These are phyloP conservation scores for Atrina japonica DNA, from an alignment of 2,888 invertebrate species.

Conservation along the genomic window DNA sequence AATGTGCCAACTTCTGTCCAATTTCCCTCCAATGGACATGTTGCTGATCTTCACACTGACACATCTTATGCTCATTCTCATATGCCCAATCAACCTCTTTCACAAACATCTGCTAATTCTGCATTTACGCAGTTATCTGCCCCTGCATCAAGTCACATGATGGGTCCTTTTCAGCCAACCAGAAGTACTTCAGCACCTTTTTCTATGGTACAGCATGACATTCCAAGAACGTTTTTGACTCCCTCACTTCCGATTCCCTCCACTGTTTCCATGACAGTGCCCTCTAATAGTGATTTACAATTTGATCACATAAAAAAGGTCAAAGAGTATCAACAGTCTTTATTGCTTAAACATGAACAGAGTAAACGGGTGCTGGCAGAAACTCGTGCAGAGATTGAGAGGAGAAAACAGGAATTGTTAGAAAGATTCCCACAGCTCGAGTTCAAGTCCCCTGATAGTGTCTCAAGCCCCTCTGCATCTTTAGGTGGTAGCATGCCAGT, in stretches of 20 bases:
- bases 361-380: conserved; percentile 64
- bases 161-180: conserved; percentile 3
- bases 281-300: conserved; percentile 7
- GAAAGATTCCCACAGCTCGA: conserved; percentile 60
- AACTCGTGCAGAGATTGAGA: conserved; percentile 66
- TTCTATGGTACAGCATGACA: neutral
- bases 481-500: neutral
- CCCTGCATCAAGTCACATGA: conserved; percentile 1
- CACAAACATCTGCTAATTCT: too few species aligned
- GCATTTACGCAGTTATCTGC: too few species aligned
- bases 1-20: too few species aligned
- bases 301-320: conserved; percentile 55
- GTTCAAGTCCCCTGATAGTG: conserved; percentile 44
- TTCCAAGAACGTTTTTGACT: conserved; percentile 33
- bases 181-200: conserved; percentile 6
- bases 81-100: too few species aligned
- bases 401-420: conserved; percentile 57
- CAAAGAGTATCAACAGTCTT: conserved; percentile 66
- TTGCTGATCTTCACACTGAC: too few species aligned
- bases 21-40: too few species aligned
- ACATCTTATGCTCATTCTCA: too few species aligned
- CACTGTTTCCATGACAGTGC: conserved; percentile 43
- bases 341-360: conserved; percentile 67
- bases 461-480: neutral
- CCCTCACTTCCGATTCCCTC: conserved; percentile 50